Evolutionary conservation across 2,113 vertebrate genomes (phyloP), one percentile per base, ranked within the genome.

Genomic region (Mesembrinibis cayennensis): DNA sequence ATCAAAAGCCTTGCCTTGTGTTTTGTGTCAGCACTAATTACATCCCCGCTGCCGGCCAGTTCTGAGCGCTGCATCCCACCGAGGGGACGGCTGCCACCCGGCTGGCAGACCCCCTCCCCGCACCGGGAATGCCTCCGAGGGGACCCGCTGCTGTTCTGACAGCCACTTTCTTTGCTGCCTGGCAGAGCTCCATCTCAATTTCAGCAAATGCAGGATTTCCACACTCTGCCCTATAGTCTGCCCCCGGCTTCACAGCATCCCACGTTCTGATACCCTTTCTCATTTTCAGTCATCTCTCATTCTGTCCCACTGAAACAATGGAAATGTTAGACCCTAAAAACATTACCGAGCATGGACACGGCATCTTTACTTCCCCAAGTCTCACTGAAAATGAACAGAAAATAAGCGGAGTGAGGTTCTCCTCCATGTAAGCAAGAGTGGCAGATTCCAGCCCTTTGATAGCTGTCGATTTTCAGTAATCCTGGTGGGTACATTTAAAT

Each of bases 381-480:
- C 67, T 66, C 71, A 21, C 27, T 22, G 59, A 36, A 88, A 88
- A 82, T 2, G 20, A 94, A 53, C 40, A 45, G 62, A 56, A 89
- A 82, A 84, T n/a, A 66, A 83, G 55, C 19, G 3, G 77, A 87
- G 27, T 0, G 3, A 69, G 11, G 10, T 38, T 91, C 45, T 96
- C 82, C 82, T 85, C 73, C 23, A 16, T 1, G 1, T 49, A 82
- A 91, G n/a, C 2, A 2, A 76, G 77, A 69, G 53, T 11, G 40
- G 89, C 93, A 88, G 89, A 95, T 88, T 94, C 87, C 12, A 5
- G 67, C 59, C 93, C 87, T 91, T 77, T 62, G 95, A 87, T 91
- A 91, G 90, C 90, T 93, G 97, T 93, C 65, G 9, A 91, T 96
- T 92, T 92, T 86, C 58, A 90, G 86, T 96, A 97, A 96, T 97